phyloP scores from a whole-genome alignment of 2,888 invertebrate genomes.

The Parelbella ahira region DNA sequence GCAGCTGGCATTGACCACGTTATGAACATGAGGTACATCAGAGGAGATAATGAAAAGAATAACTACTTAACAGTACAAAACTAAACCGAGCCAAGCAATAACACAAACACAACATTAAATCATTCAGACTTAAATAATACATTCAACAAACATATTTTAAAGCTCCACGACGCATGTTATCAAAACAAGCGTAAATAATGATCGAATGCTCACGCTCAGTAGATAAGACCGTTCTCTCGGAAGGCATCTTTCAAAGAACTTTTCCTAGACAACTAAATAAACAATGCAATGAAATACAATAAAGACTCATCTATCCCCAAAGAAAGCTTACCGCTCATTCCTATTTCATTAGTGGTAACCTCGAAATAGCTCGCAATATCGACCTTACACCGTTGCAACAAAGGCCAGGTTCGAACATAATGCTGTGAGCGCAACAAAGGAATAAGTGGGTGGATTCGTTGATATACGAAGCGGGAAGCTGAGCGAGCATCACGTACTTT shows the following conservation, averaged over 20 bases:
- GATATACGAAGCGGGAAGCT: constrained; percentile 2
- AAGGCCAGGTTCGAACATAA: neutral
- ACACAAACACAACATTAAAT: neutral
- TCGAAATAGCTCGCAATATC: neutral
- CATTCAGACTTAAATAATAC: neutral
- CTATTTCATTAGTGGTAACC: constrained; percentile 24
- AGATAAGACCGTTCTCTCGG: neutral
- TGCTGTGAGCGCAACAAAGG: constrained; percentile 7
- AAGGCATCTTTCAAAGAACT: constrained; percentile 1
- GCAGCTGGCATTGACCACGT: too few species aligned
- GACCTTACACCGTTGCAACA: constrained; percentile 13
- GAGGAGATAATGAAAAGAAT: too few species aligned
- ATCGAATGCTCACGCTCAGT: neutral
- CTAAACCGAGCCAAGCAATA: too few species aligned
- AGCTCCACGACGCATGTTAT: neutral
- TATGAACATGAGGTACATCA: too few species aligned
- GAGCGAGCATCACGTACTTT: too few species aligned
- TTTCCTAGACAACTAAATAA: constrained; percentile 4
- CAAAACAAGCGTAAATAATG: neutral
- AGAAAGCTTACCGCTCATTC: constrained; percentile 18
- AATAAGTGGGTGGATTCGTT: neutral
- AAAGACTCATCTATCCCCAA: constrained; percentile 12
- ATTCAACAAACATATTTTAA: too few species aligned
- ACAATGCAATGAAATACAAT: constrained; percentile 10
- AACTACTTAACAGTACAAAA: too few species aligned